These are phyloP conservation scores for Ibycter americanus DNA, from an alignment of 2,797 vertebrate species.

Conservation along the genomic window DNA sequence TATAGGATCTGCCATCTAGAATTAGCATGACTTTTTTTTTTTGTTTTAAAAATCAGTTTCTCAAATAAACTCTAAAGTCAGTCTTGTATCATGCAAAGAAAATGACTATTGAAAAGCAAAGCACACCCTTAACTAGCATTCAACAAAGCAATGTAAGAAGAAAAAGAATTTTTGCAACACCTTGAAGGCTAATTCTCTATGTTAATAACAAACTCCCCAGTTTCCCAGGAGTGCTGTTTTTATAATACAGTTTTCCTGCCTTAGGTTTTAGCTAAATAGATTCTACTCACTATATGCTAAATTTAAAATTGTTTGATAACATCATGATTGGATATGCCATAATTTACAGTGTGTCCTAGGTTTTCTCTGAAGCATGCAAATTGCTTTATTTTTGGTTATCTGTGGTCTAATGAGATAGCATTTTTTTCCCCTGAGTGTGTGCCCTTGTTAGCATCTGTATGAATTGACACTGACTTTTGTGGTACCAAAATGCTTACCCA, in stretches of 20 bases:
- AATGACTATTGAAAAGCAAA: neutral
- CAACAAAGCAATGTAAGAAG: neutral
- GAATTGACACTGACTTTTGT: neutral
- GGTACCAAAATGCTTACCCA: neutral
- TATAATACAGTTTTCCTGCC: neutral
- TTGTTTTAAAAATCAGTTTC: neutral
- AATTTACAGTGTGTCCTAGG: neutral
- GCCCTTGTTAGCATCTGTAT: neutral
- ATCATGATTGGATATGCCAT: neutral
- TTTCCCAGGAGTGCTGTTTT: neutral
- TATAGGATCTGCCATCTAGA: neutral
- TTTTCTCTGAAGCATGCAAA: neutral
- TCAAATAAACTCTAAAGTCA: neutral
- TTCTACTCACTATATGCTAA: neutral
- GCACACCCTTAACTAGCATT: neutral
- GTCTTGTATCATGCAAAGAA: neutral
- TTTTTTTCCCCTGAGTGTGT: neutral
- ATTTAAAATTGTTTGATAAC: neutral
- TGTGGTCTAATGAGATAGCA: neutral
- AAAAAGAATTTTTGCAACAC: neutral
- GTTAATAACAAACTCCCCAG: neutral
- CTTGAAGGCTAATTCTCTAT: neutral
- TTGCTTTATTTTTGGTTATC: neutral
- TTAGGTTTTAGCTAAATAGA: slow-evolving; percentile 10
- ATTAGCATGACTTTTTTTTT: neutral